Conservation (phyloP, 2,888 invertebrate species). For the Tineola bisselliella region DNA sequence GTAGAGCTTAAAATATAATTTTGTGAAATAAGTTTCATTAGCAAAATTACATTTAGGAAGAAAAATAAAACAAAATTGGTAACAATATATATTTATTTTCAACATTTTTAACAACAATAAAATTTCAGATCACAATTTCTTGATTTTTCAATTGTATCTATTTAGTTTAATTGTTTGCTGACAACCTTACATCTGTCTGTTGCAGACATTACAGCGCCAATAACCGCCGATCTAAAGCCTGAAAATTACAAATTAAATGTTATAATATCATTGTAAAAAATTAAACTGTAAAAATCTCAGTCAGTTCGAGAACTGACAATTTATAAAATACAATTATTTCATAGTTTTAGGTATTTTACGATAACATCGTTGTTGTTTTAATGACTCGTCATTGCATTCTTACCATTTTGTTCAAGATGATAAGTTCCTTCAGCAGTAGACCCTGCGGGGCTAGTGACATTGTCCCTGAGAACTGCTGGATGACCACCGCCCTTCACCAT, state of each 20-base stretch:
- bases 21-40: no score
- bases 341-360: no score
- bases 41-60: neutral
- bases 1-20: neutral
- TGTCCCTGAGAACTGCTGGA: slow-evolving; percentile 91
- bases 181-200: slow-evolving; percentile 78
- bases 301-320: no score
- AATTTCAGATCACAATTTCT: neutral
- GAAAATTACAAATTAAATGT: slow-evolving; percentile 23
- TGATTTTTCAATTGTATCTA: neutral
- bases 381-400: no score
- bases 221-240: slow-evolving; percentile 86
- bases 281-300: neutral
- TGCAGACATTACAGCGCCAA: slow-evolving; percentile 92
- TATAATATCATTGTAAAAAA: no score
- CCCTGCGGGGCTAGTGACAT: slow-evolving; percentile 94
- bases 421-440: slow-evolving; percentile 93
- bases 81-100: neutral
- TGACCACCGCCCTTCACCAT: slow-evolving; percentile 86
- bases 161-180: slow-evolving; percentile 41
- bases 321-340: no score
- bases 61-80: neutral
- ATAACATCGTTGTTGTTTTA: no score
- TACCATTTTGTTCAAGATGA: slow-evolving; percentile 83
- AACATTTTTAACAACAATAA: neutral